These are phyloP conservation scores for Didymodactylos carnosus DNA, from an alignment of 2,888 invertebrate species.

Conservation along the genomic window DNA sequence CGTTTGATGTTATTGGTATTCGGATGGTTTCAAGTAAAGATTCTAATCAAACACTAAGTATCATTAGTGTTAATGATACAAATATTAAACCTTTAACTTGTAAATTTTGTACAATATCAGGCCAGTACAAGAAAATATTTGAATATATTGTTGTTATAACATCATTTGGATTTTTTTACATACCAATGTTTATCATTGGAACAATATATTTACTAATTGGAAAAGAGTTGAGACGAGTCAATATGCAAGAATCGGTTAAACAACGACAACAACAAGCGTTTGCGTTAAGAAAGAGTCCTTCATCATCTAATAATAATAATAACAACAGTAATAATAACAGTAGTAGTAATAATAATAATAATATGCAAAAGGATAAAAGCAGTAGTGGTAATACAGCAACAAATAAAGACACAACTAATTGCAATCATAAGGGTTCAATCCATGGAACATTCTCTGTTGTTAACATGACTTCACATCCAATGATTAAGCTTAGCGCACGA, in stretches of 20 bases:
- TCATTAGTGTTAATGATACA: background rate
- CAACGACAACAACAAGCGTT: too few species aligned
- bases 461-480: background rate
- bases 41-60: background rate
- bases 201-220: background rate
- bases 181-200: background rate
- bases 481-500: background rate
- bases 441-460: too few species aligned
- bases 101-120: background rate
- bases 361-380: too few species aligned
- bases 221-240: background rate
- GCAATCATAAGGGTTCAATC: too few species aligned
- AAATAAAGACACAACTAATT: too few species aligned
- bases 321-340: too few species aligned
- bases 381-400: background rate
- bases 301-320: too few species aligned
- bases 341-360: too few species aligned
- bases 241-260: background rate
- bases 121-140: background rate
- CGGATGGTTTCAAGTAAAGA: background rate
- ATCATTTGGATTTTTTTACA: background rate
- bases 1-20: background rate
- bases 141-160: background rate
- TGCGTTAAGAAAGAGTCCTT: too few species aligned
- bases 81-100: background rate